phyloP scores from a whole-genome alignment of 2,888 invertebrate species.

The Heterodera filipjevi region DNA sequence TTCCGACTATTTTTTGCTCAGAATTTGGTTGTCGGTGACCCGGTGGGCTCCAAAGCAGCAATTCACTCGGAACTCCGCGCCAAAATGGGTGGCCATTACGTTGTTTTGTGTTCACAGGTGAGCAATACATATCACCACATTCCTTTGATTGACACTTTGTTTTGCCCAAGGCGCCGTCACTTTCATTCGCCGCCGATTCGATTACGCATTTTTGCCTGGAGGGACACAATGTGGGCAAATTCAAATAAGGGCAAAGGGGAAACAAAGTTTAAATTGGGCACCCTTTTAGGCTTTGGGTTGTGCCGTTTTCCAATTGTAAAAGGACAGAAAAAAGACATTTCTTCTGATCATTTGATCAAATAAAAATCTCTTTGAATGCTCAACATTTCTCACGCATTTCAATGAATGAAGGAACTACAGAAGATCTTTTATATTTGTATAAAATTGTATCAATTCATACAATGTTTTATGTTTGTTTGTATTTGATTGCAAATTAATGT shows the following conservation, averaged over 20 bases:
- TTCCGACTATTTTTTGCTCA: constrained; percentile 8
- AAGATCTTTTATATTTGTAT: no score
- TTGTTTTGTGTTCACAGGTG: constrained; percentile 51
- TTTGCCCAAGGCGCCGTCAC: constrained; percentile 40
- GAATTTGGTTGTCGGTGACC: constrained; percentile 43
- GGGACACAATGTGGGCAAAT: constrained; percentile 21
- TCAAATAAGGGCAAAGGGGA: no score
- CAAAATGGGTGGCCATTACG: constrained; percentile 49
- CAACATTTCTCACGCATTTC: neutral
- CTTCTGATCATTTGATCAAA: neutral
- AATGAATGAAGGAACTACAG: no score
- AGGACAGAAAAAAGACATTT: neutral
- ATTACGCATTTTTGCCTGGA: constrained; percentile 21
- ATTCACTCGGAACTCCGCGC: constrained; percentile 51
- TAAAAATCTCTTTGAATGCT: neutral
- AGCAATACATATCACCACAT: constrained; percentile 24
- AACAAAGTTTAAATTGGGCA: neutral
- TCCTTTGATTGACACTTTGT: constrained; percentile 44
- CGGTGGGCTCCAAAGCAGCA: constrained; percentile 47
- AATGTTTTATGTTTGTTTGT: no score
- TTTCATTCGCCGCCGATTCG: constrained; percentile 24
- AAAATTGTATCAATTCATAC: no score
- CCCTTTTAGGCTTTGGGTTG: constrained; percentile 15
- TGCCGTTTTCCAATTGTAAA: constrained; percentile 7
- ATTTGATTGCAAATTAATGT: no score